Evolutionary conservation across 2,888 invertebrate species (phyloP).

Genomic region (Callosobruchus maculatus): DNA sequence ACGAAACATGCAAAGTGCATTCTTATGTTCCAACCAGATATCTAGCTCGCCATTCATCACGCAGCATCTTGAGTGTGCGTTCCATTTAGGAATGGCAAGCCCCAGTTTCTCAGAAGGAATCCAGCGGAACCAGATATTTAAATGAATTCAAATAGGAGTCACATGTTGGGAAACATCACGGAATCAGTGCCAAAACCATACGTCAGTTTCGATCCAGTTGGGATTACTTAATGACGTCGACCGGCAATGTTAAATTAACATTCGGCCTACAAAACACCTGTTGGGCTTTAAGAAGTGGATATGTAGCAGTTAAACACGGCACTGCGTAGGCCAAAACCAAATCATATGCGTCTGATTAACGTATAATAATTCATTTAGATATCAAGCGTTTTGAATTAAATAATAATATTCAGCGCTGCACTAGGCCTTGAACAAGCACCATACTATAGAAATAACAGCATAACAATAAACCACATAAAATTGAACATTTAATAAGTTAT

Average conservation of each 20-base stretch:
- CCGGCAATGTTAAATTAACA: not conserved
- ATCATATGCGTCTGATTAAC: not conserved
- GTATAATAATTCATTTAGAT: not conserved
- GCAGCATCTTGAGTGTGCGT: not conserved
- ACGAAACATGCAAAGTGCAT: not conserved
- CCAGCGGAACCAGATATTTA: not conserved
- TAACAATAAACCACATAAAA: no score
- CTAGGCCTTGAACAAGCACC: not conserved
- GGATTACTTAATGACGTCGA: no score
- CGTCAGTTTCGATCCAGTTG: not conserved
- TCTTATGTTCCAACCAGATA: not conserved
- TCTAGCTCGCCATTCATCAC: not conserved
- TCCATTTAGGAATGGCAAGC: not conserved
- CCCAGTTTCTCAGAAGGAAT: not conserved
- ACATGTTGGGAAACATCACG: not conserved
- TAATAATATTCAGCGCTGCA: not conserved
- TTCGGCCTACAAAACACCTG: not conserved
- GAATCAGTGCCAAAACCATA: not conserved
- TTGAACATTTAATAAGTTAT: no score
- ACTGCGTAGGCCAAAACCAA: not conserved
- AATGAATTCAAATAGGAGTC: not conserved
- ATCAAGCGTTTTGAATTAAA: not conserved
- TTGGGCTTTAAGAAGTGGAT: not conserved
- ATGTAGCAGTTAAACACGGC: not conserved
- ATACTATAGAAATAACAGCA: no score